Base-by-base conservation (phyloP, 2,797 vertebrate genomes). In the Xyrichtys novacula region DNA sequence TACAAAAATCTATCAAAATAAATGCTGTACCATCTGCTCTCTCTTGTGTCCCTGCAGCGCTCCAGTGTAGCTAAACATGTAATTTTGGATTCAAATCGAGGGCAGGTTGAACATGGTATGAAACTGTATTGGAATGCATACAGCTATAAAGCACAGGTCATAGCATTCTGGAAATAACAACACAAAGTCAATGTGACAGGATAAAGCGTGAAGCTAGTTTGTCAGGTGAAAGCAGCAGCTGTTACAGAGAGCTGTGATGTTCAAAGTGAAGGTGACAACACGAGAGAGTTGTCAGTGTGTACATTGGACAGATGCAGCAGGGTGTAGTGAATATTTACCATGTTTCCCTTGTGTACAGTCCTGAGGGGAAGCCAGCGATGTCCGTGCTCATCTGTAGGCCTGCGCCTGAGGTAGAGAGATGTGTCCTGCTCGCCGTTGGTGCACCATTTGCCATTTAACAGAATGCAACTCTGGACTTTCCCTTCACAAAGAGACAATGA, bases 401-500 rank as follows among this genome's bases (percentile, higher is more conserved):
- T 77, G 78, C 17, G 74, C 54, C 47, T 54, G 59, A 82, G 84
- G 78, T 64, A 65, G 74, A 78, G 73, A 83, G 76, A 72, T 88
- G 78, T 66, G 81, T 76, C 78, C 79, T 19, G 59, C 81, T 84
- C 71, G 46, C 81, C 48, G 87, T 76, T 65, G 88, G 71, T 66
- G 63, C 59, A 83, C 80, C 76, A 71, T 92, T 92, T 89, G 83
- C 80, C 77, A 71, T 93, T 93, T 89, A 89, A 87, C 88, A 92
- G 91, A 94, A 94, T 94, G 92, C 92, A 94, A 94, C 92, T 92
- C 90, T 87, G 94, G 88, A 91, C 92, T 94, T 94, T 93, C 86
- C 84, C 89, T 87, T 91, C 87, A 94, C 92, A 95, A 94, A 94
- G 92, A 94, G 92, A 95, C 90, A 93, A 93, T 94, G 92, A 94